These are phyloP conservation scores for Polypedilum pembai DNA, from an alignment of 1,140 invertebrate genomes.

Conservation along the genomic window DNA sequence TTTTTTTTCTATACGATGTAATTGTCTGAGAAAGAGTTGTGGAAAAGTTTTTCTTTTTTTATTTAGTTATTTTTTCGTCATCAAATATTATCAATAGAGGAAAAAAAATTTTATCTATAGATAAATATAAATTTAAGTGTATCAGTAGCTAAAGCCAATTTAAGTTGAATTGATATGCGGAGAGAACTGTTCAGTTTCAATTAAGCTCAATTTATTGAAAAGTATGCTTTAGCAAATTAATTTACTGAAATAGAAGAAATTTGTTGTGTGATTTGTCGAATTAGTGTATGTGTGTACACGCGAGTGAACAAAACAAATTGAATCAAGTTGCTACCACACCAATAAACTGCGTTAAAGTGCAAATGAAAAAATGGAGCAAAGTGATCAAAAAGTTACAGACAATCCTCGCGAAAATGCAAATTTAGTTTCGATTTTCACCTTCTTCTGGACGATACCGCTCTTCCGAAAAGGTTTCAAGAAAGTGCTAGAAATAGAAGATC, in stretches of 20 bases:
- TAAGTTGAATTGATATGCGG: no score
- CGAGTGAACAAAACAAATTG: background rate
- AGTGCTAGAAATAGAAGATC: constrained; percentile 48
- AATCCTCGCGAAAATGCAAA: constrained; percentile 35
- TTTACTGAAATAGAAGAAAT: background rate
- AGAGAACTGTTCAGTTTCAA: background rate
- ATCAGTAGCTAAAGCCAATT: no score
- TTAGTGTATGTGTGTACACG: no score
- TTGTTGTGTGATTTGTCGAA: no score
- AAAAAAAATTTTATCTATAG: background rate
- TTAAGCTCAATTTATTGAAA: background rate
- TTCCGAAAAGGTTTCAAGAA: constrained; percentile 51
- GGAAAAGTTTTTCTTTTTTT: background rate
- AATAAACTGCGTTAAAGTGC: background rate
- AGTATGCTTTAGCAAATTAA: background rate
- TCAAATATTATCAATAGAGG: background rate
- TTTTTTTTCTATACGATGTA: constrained; percentile 7
- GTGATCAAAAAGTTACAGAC: background rate
- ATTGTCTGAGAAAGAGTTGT: background rate
- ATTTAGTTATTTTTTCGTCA: background rate
- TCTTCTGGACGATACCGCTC: constrained; percentile 49
- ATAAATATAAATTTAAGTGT: no score
- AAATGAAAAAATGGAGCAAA: background rate
- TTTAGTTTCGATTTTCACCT: constrained; percentile 34
- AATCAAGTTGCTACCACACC: background rate